Base-by-base conservation (phyloP, 2,888 invertebrate genomes). In the Drosophila prolongata region DNA sequence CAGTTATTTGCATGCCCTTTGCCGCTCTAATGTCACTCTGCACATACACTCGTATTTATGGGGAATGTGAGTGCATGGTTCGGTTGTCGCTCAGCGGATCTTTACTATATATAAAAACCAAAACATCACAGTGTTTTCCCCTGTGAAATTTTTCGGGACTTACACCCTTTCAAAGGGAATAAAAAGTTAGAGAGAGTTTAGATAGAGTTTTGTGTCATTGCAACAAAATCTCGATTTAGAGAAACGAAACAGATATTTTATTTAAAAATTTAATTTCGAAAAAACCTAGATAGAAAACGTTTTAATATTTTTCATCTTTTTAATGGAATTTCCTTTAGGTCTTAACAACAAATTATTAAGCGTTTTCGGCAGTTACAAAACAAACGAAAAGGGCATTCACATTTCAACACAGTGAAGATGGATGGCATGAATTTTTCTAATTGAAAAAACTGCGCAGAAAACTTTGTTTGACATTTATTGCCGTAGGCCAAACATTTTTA, bases 391-490 rank as follows among this genome's bases (percentile, higher is more conserved):
- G 46, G 13, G 62, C 16, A 62, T 49, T 35, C 1, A 4, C 5
- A 13, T 34, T 47, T 62, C 30, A 37, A 1, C 35, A 10, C 11
- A 16, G 10, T 4, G 1, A 14, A 2, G 1, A 14, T 30, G 16
- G 19, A 13, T 19, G 14, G 9, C 46, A 47, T 27, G 42, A 49
- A 69, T 71, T 69, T 74, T 77, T 87, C 75, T 87, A 89, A 85
- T 84, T 85, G 81, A 76, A 84, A 79, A 85, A 79, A 88, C 54
- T 75, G 61, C 65, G 54, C 62, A 38, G 50, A 50, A 78, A 89
- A 84, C 71, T 87, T 87, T 80, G 73, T 77, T 75, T 79, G 76
- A 79, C 85, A 79, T 87, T 79, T 81, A 76, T 87, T 89, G 89
- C 85, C 85, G 75, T 78, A 75, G 85, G 85, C 89, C 75, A 78